Evolutionary conservation across 2,113 vertebrate species (phyloP), one percentile per base, ranked within the genome.

Genomic region (Apeltes quadracus): DNA sequence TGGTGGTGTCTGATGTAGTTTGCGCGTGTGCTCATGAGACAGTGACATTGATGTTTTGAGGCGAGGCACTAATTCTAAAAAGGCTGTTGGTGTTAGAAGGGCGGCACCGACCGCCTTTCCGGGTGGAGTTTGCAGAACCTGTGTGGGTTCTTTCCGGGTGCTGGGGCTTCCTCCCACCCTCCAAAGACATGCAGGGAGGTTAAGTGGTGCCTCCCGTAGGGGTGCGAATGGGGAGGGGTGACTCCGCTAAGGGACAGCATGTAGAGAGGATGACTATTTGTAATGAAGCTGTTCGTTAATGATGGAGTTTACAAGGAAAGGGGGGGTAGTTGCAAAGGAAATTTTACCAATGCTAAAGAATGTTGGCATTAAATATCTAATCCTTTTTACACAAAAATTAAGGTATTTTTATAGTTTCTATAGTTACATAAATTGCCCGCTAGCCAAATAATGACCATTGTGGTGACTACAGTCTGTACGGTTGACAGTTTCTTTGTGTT

Each of bases 311-410:
- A 70, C 25, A 57, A 50, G 44, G 50, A 27, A 43, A 25, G 3
- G 16, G 3, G 15, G 16, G 71, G 51, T 59, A 54, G 50, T 67
- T 79, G 73, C 59, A 77, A 48, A 51, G 61, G 27, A 68, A 56
- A 64, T 23, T 39, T 23, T 16, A 9, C 3, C 29, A 29, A 2
- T 48, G 11, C 16, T 55, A 44, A 70, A 61, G 29, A 29, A 55
- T 32, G 20, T 22, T 65, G n/a, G 13, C 20, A 32, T 75, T 58
- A 44, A 36, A 74, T 61, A 72, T 53, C 36, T 39, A 59, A 36
- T 50, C 18, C 1, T 25, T 68, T 43, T 61, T 34, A 25, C 8
- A 58, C 53, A 23, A 23, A 48, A 12, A 23, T 23, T 18, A 39
- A 18, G 32, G 14, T 48, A 6, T 70, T 57, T 57, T 12, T 56